phyloP scores from a whole-genome alignment of 1,140 invertebrate species.

The Leptinotarsa texana region DNA sequence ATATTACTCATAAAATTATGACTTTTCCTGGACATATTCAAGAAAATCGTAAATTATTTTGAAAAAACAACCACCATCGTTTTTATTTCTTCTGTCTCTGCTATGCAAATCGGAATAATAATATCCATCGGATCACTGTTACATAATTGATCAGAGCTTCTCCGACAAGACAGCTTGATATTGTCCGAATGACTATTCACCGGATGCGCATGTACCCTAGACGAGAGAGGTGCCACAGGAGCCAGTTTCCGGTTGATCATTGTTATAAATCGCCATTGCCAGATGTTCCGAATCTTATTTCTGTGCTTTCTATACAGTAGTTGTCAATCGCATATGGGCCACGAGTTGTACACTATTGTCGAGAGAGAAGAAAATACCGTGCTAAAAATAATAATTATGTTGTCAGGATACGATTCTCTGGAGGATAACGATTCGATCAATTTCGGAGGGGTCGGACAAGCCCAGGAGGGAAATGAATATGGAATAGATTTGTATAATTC shows the following conservation, averaged over 20 bases:
- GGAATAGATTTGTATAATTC: neutral
- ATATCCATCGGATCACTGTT: too few relatives aligned
- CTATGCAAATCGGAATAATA: too few relatives aligned
- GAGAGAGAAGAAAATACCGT: neutral
- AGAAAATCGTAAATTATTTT: too few relatives aligned
- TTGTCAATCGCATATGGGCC: conserved; percentile 7
- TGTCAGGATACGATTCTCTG: neutral
- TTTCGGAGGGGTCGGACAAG: neutral
- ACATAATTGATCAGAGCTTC: too few relatives aligned
- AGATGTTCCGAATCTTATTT: conserved; percentile 6
- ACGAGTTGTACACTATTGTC: conserved; percentile 1
- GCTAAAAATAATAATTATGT: conserved; percentile 6
- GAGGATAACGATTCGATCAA: neutral
- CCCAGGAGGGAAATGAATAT: neutral
- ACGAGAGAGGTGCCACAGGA: neutral
- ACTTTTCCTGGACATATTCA: too few relatives aligned
- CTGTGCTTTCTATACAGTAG: neutral
- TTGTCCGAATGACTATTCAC: neutral
- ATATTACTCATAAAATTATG: too few relatives aligned
- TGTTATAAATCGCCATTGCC: conserved; percentile 2
- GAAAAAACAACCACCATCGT: too few relatives aligned
- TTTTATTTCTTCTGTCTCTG: too few relatives aligned
- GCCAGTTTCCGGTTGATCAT: conserved; percentile 5
- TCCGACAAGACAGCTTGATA: neutral
- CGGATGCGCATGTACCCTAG: neutral